Percentiles rank a stretch among this genome's conserved stretches.
phyloP scores from a whole-genome alignment of 2,113 vertebrate species.

The Rhadina sibilatrix region DNA sequence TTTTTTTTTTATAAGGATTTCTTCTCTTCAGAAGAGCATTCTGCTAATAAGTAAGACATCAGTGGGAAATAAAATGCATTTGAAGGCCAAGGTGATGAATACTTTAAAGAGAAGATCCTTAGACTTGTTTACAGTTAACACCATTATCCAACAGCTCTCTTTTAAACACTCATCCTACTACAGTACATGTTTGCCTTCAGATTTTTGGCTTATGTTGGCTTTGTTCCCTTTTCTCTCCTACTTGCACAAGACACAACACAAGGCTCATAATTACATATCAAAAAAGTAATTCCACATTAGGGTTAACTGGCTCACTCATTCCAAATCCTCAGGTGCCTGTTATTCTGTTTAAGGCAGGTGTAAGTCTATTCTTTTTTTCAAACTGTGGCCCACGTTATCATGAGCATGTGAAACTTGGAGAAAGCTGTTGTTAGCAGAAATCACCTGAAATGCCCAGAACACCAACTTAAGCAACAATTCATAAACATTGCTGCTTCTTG shows the following conservation, averaged over 20 bases:
- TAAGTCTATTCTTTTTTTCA: not conserved
- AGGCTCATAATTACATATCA: not conserved
- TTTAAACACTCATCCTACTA: not conserved
- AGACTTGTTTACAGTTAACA: not conserved
- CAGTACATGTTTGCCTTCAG: not conserved
- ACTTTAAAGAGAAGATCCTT: constrained; percentile 15
- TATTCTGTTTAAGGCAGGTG: not conserved
- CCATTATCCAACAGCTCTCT: not conserved
- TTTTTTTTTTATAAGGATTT: not conserved
- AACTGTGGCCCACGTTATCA: not conserved
- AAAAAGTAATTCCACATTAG: not conserved
- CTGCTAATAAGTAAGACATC: not conserved
- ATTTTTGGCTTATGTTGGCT: not conserved
- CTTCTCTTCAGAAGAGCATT: not conserved
- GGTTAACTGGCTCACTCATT: not conserved
- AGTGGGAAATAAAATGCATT: not conserved
- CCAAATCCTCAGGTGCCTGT: not conserved
- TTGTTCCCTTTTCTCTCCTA: not conserved
- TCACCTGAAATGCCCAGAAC: not conserved
- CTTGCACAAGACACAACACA: not conserved
- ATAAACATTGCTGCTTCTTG: not conserved
- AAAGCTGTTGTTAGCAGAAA: not conserved
- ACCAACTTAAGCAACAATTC: not conserved
- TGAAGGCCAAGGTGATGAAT: not conserved
- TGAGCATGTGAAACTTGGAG: not conserved